Percentiles rank a stretch among this genome's conserved stretches.
These are phyloP conservation scores for Pygocentrus nattereri DNA, from an alignment of 2,797 vertebrate genomes.

Conservation along the genomic window DNA sequence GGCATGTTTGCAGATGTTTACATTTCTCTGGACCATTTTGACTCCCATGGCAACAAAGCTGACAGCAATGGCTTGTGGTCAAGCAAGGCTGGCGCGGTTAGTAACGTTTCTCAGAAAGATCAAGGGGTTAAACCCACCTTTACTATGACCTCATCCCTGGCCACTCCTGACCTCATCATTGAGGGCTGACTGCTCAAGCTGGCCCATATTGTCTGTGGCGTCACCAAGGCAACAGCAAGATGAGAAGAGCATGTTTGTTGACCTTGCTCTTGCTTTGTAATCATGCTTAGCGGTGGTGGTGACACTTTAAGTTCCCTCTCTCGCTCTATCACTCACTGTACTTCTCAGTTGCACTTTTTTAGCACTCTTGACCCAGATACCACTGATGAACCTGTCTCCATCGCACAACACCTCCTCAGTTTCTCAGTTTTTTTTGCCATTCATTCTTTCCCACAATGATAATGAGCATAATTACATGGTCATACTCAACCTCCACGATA, in stretches of 20 bases:
- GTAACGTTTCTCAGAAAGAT: background rate
- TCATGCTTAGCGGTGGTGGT: background rate
- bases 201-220: background rate
- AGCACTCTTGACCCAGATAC: background rate
- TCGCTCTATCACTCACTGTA: background rate
- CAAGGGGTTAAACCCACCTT: background rate
- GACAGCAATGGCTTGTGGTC: background rate
- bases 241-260: constrained; percentile 7
- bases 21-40: background rate
- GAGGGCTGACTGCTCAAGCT: background rate
- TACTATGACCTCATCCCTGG: background rate
- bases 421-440: background rate
- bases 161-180: background rate
- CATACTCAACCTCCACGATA: no score
- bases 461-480: background rate
- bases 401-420: background rate
- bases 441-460: background rate
- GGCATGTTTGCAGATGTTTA: background rate
- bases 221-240: background rate
- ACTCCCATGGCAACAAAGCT: background rate
- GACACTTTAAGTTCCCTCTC: background rate
- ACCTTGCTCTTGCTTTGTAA: background rate
- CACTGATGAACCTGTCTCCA: background rate
- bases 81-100: background rate
- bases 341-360: background rate